Evolutionary conservation across 23 tunicate genomes (phyloP), one percentile per base, ranked within the genome.

Genomic region (Trididemnum miniatum): DNA sequence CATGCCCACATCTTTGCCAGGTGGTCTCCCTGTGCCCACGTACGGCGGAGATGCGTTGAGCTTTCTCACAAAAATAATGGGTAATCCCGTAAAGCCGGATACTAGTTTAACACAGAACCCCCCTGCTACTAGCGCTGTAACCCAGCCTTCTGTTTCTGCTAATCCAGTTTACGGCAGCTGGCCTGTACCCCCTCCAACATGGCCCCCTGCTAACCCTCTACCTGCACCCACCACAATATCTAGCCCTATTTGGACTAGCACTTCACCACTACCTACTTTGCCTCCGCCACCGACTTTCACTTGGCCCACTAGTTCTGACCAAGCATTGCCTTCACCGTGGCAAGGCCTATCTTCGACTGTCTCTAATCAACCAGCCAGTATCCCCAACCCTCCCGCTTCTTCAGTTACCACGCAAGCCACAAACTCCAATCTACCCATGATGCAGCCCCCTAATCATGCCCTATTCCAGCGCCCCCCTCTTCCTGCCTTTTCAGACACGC

Each of bases 21-120:
- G 25, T 62, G 67, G 27, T 28, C 12, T 2, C 15, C 35, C 65
- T 0, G 4, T 77, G 1, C 28, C 64, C 51, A 36, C 86, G 12
- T 89, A 76, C 69, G 78, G 82, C 65, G 84, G 95, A 20, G 95
- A 89, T 64, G 88, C 95, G 22, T 51, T 89, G 35, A 79, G 80
- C 31, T 89, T 89, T 84, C 60, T 89, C 5, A 69, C 88, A 1
- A 78, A 84, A 73, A 50, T 89, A 57, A 89, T 89, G 95, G 89
- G 77, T 7, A 83, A 79, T 57, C 59, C 84, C 2, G 71, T 81
- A 2, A 84, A 57, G n/a, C 65, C 84, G 18, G 78, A 74, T 23
- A 9, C 69, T 37, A 54, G 15, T 64, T 4, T 1, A 2, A 23
- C 57, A 9, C 57, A 33, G 15, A 3, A 30, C 3, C 1, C 73